Evolutionary conservation across 2,113 vertebrate genomes (phyloP).

Genomic region (Sebastes schlegelii): DNA sequence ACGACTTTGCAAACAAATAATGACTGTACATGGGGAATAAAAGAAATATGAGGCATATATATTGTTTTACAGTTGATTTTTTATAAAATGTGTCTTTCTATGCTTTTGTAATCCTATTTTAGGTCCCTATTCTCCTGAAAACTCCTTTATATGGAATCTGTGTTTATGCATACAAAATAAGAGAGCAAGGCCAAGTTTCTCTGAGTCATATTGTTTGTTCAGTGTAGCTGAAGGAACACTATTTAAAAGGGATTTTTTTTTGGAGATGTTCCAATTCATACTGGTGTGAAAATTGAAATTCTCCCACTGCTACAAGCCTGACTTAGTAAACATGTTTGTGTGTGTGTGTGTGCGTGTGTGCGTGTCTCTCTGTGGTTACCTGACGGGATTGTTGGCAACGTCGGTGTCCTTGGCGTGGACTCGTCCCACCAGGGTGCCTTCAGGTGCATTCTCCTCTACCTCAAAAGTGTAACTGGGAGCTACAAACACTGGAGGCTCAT

Average conservation of each 20-base stretch:
- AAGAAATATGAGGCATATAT: background rate
- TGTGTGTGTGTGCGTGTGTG: background rate
- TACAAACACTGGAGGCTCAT: slow-evolving; percentile 94
- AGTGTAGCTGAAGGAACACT: slow-evolving; percentile 29
- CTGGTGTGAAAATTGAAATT: slow-evolving; percentile 18
- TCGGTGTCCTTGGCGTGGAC: slow-evolving; percentile 97
- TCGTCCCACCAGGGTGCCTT: slow-evolving; percentile 92
- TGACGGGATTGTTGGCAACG: slow-evolving; percentile 92
- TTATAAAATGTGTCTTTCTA: background rate
- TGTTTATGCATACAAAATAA: background rate
- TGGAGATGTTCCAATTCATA: background rate
- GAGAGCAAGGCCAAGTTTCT: background rate
- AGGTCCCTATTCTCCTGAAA: background rate
- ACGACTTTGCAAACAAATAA: background rate
- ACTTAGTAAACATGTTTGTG: background rate
- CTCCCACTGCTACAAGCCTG: background rate
- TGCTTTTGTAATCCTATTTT: slow-evolving; percentile 3
- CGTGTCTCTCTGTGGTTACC: slow-evolving; percentile 68
- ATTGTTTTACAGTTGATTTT: background rate
- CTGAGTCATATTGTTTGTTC: slow-evolving; percentile 36
- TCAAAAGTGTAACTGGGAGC: slow-evolving; percentile 90
- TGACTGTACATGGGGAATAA: background rate
- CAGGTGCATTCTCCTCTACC: slow-evolving; percentile 94
- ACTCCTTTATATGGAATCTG: background rate
- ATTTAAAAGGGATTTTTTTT: background rate